Base-by-base conservation (phyloP, 2,888 invertebrate species). In the Tanytarsus gracilentus region DNA sequence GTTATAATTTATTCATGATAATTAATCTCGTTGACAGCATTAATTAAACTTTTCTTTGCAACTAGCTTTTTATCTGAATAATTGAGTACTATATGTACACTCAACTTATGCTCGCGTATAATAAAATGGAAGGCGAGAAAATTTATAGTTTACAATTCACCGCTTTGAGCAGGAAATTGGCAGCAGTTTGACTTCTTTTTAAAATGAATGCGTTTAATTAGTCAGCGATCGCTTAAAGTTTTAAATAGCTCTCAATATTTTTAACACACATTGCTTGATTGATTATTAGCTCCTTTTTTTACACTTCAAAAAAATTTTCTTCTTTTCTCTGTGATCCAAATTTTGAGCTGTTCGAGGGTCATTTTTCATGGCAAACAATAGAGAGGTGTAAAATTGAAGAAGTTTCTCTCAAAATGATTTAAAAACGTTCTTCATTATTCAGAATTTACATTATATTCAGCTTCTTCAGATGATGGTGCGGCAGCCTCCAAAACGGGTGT, bases 261-360 rank as follows among this genome's bases (percentile, higher is more conserved):
- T 44, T 44, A 44, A 44, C 44, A 44, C 44, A 44, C 23, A 44
- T 44, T 6, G 44, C 44, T 58, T 58, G 58, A 58, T 58, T 58
- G 58, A 58, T 58, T 58, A 58, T 58, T 58, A 58, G 27, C 48
- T 58, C 58, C 48, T 44, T 29, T 29, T 58, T 58, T 58, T 18
- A 25, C 55, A 14, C 55, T 40, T 26, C 7, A 53, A 29, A 9
- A 21, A 48, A 16, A 7, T 7, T 14, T n/a, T 6, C 4, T 50
- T 25, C 40, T 40, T 56, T 21, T 16, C 48, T 14, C 14, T 29
- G n/a, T 44, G 44, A 44, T 44, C 44, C 23, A 48, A n/a, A 14
- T 8, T 16, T 21, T 27, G 44, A 48, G 27, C 11, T 27, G 16
- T 53, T 14, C 40, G 16, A 27, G 23, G 11, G 18, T 39, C 58